Percentiles rank a stretch among this genome's conserved stretches.
phyloP scores from a whole-genome alignment of 2,113 vertebrate species.

The Paradoxurus hermaphroditus region DNA sequence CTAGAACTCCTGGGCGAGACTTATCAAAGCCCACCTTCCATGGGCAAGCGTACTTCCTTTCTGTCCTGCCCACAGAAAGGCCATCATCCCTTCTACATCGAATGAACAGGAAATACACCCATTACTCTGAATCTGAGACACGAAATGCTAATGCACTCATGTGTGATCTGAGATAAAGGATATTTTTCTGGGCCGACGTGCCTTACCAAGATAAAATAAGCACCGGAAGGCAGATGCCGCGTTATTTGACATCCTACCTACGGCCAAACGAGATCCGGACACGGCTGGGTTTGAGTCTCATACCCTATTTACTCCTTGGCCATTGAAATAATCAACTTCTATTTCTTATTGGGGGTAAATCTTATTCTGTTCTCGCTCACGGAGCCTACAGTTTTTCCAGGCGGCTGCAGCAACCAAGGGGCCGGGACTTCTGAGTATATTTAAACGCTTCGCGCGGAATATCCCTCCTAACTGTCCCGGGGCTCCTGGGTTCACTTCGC shows the following conservation, averaged over 20 bases:
- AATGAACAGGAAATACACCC: background rate
- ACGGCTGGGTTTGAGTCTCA: background rate
- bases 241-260: background rate
- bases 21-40: background rate
- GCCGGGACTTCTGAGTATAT: background rate
- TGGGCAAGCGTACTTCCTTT: background rate
- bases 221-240: background rate
- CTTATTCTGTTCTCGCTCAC: background rate
- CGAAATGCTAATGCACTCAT: background rate
- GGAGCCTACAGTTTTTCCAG: background rate
- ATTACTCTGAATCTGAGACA: background rate
- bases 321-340: conserved; percentile 6
- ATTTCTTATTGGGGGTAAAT: background rate
- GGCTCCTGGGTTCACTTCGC: background rate
- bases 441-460: background rate
- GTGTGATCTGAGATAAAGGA: background rate
- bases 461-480: background rate
- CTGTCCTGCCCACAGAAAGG: background rate
- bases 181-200: background rate
- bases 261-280: background rate
- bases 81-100: background rate
- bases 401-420: background rate
- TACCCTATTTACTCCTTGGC: background rate
- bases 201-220: background rate
- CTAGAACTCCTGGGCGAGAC: background rate